phyloP scores from a whole-genome alignment of 1,140 invertebrate species.

The Philaenus spumarius region DNA sequence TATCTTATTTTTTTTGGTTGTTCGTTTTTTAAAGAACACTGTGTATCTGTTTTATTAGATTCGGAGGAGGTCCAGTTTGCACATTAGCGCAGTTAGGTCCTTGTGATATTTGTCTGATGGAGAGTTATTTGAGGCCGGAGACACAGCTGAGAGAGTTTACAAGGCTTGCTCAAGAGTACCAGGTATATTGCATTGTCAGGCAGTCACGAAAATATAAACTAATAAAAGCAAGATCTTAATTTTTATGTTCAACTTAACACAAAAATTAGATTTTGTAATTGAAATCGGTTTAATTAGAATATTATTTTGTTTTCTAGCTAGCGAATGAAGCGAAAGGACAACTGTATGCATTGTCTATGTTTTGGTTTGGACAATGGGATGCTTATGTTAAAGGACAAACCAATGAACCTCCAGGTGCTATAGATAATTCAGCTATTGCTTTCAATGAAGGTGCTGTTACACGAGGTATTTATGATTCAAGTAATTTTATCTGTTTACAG shows the following conservation, averaged over 20 bases:
- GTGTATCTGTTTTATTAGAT: no score
- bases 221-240: no score
- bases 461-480: no score
- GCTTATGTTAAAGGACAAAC: constrained; percentile 73
- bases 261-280: no score
- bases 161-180: constrained; percentile 11
- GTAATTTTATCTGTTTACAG: no score
- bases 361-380: constrained; percentile 88
- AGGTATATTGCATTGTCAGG: constrained; percentile 2
- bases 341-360: constrained; percentile 78
- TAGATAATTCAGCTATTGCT: constrained; percentile 72
- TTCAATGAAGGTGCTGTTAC: constrained; percentile 37
- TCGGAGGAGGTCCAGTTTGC: constrained; percentile 25
- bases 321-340: constrained; percentile 38
- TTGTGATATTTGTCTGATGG: constrained; percentile 33
- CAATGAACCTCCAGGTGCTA: constrained; percentile 72
- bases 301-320: no score
- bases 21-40: no score
- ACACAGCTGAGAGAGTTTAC: constrained; percentile 17
- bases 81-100: constrained; percentile 49
- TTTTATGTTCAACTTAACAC: no score
- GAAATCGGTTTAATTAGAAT: no score
- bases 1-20: no score
- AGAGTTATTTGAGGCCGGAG: constrained; percentile 1
- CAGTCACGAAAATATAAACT: no score